Percentiles rank a stretch among this genome's conserved stretches.
Conservation (phyloP, 2,888 invertebrate genomes). For the Cheilosia grossa region DNA sequence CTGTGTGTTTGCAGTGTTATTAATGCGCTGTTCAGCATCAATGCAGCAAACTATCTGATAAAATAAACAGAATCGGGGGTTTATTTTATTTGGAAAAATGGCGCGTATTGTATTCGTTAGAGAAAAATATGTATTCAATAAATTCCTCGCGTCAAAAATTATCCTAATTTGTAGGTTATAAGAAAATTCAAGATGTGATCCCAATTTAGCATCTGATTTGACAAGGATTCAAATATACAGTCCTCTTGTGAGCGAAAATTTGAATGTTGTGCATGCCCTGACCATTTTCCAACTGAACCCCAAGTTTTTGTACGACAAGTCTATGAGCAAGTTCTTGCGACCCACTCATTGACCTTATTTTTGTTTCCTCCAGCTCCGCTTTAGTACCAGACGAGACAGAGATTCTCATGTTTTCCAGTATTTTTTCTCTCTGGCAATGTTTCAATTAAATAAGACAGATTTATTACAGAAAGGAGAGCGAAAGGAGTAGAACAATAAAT, state of each 20-base stretch:
- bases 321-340: background rate
- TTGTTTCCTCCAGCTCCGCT: constrained; percentile 2
- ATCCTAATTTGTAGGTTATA: too few species aligned
- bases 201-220: too few species aligned
- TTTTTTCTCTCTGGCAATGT: constrained; percentile 61
- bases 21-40: constrained; percentile 60
- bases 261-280: background rate
- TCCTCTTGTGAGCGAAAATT: background rate
- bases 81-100: constrained; percentile 13
- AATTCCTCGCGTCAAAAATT: background rate
- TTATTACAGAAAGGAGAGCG: constrained; percentile 36
- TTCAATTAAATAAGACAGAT: constrained; percentile 62
- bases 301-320: background rate
- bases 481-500: constrained; percentile 21
- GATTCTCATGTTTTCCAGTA: constrained; percentile 29
- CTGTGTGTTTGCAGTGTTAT: constrained; percentile 43
- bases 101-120: background rate
- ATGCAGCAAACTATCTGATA: constrained; percentile 62
- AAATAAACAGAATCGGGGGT: constrained; percentile 38
- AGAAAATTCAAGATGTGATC: too few species aligned
- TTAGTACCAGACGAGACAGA: background rate
- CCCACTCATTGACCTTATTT: background rate
- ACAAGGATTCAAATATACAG: too few species aligned
- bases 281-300: background rate
- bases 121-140: background rate